Base-by-base conservation (phyloP, 2,888 invertebrate species). In the Epistrophe eligans region DNA sequence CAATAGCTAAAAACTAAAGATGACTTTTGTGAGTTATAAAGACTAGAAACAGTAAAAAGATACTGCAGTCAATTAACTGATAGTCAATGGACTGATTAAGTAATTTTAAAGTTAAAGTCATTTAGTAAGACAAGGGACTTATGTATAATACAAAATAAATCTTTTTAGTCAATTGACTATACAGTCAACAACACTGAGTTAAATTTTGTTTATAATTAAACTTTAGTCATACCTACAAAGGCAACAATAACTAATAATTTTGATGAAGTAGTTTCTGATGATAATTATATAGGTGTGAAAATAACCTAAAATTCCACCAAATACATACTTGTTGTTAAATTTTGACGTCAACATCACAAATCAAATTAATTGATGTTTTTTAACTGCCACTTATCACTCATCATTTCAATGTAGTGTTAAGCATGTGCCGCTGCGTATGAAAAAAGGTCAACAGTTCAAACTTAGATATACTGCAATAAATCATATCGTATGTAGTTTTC, bases 401-500 rank as follows among this genome's bases (percentile, higher is more conserved):
- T 43, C 43, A 43, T 43, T 32, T 32, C 7, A 32, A 43, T 1
- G 13, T 4, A 15, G 43, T 15, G 43, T 43, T 43, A 15, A 43
- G 8, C 8, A n/a, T 45, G n/a, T 45, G 8, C 8, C 8, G 6
- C 5, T 43, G n/a, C n/a, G 8, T n/a, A n/a, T 8, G 8, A 2
- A 45, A n/a, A n/a, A 45, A 17, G 38, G 19, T 40, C 60, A 60
- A 13, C 2, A 60, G 60, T 60, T 60, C 60, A 60, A 60, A 40
- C 48, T 48, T 35, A 32, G 24, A 1, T 11, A 2, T 17, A 17
- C 17, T 48, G 48, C 48, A 17, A 17, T 17, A 48, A 50, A 11
- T 50, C 10, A 17, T 11, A 17, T n/a, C n/a, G n/a, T n/a, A n/a
- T n/a, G 5, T 19, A 4, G 4, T 52, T 19, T 24, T 50, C 15